phyloP scores from a whole-genome alignment of 2,888 invertebrate genomes.

The Tubulanus polymorphus region DNA sequence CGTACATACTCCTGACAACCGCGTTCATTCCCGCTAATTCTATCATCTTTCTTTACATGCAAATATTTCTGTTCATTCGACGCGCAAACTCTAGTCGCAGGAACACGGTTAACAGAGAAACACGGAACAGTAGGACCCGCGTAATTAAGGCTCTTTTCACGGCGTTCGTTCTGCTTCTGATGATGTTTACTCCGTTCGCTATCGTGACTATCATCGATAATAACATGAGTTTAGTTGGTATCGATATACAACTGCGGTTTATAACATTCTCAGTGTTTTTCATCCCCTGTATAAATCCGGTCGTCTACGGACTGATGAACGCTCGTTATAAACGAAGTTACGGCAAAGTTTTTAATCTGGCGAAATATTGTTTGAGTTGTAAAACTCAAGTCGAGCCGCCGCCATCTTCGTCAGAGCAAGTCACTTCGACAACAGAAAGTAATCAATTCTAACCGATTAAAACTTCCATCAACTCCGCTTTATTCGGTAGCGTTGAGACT shows the following conservation, averaged over 20 bases:
- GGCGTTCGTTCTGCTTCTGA: not conserved
- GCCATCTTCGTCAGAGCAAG: no score
- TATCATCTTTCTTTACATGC: no score
- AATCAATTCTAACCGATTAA: no score
- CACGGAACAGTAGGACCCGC: not conserved
- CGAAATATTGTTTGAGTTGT: no score
- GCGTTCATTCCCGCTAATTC: no score
- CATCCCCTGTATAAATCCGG: not conserved
- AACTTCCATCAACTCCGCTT: no score
- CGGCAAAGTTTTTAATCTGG: no score
- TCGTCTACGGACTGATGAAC: conserved; percentile 1
- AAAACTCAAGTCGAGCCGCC: no score
- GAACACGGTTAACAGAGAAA: not conserved
- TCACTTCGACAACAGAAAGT: no score
- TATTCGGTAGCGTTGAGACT: no score
- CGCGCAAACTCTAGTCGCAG: not conserved
- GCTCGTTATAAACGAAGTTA: not conserved
- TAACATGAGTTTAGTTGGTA: no score
- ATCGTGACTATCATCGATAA: not conserved
- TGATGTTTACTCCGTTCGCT: not conserved
- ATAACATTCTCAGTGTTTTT: not conserved
- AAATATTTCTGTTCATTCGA: not conserved
- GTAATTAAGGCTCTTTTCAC: not conserved
- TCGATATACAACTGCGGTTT: no score
- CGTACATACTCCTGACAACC: not conserved